Conservation (phyloP, 2,888 invertebrate species). For the Brenthis hecate region DNA sequence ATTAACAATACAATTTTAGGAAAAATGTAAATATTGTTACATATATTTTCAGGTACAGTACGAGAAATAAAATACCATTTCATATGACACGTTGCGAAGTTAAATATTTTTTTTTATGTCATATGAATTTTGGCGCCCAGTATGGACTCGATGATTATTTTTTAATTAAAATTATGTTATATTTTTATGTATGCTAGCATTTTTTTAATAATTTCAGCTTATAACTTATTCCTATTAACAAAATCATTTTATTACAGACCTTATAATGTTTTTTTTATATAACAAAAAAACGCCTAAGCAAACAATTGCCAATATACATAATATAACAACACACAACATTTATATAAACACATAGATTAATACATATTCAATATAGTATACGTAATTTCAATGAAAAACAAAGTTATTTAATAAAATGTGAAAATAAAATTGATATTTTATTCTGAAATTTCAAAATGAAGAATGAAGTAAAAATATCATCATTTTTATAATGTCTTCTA, state of each 20-base stretch:
- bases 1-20: conserved; percentile 10
- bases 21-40: conserved; percentile 4
- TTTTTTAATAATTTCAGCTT: too few relatives aligned
- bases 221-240: too few relatives aligned
- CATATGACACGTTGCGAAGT: conserved; percentile 13
- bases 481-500: background rate
- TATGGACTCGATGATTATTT: conserved; percentile 5
- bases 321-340: too few relatives aligned
- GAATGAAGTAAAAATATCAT: conserved; percentile 9
- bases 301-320: too few relatives aligned
- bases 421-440: background rate
- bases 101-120: background rate
- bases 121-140: conserved; percentile 14
- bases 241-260: too few relatives aligned
- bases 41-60: conserved; percentile 8
- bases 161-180: conserved; percentile 5
- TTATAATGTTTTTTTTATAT: too few relatives aligned
- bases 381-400: too few relatives aligned
- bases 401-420: background rate
- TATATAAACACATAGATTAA: too few relatives aligned
- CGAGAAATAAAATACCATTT: conserved; percentile 9
- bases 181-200: too few relatives aligned
- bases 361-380: too few relatives aligned
- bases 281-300: too few relatives aligned
- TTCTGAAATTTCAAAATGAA: conserved; percentile 5